Conservation (phyloP, 2,888 invertebrate species). For the Halictus quadricinctus region DNA sequence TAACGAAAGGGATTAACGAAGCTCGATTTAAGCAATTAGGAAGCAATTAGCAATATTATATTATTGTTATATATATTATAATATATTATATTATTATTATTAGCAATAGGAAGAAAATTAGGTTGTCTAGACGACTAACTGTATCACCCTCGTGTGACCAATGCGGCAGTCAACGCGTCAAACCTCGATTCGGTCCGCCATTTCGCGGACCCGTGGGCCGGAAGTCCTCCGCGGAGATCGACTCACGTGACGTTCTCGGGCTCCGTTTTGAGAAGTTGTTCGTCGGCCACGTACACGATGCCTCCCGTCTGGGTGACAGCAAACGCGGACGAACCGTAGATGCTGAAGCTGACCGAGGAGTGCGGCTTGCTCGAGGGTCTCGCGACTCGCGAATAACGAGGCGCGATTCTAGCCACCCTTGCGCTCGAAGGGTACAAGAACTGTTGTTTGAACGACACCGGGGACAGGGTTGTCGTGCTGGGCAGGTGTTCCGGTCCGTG, state of each 20-base stretch:
- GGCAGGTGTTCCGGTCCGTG: constrained; percentile 76
- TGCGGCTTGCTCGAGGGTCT: constrained; percentile 70
- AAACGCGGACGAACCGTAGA: constrained; percentile 81
- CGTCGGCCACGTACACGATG: constrained; percentile 85
- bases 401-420: constrained; percentile 69
- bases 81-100: no score
- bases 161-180: no score
- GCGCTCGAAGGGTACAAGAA: constrained; percentile 71
- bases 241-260: constrained; percentile 77
- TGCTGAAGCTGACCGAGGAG: constrained; percentile 42
- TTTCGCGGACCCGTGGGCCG: no score
- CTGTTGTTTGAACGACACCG: constrained; percentile 67
- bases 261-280: constrained; percentile 81
- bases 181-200: no score
- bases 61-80: no score
- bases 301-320: constrained; percentile 84
- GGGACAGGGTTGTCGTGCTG: constrained; percentile 72
- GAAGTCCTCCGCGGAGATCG: background rate
- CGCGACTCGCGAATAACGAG: constrained; percentile 73
- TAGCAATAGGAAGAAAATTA: no score
- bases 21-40: no score
- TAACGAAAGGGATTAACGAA: no score
- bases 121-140: no score
- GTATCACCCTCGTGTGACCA: no score
- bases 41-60: no score